A percentile compares a stretch with the other conserved stretches of the same genome.
Evolutionary conservation across 2,888 invertebrate species (phyloP).

Genomic region (Lasius platythorax): DNA sequence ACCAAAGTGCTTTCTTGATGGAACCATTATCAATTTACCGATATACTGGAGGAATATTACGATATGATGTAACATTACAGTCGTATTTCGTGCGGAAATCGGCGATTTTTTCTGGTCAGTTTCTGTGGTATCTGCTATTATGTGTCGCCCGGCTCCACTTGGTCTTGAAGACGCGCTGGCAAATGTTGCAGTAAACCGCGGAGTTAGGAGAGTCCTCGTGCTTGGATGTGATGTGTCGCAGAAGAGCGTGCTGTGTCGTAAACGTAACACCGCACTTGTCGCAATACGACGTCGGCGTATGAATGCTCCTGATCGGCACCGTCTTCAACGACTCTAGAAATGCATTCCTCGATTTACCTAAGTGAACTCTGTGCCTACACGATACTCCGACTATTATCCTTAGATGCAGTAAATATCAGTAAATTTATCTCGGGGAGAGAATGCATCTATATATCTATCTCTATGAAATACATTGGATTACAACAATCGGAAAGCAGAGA

Average conservation of each 20-base stretch:
- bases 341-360: slow-evolving; percentile 73
- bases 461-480: neutral
- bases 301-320: slow-evolving; percentile 64
- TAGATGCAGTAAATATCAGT: neutral
- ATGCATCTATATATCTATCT: neutral
- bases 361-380: neutral
- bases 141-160: slow-evolving; percentile 83
- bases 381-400: neutral
- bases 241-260: slow-evolving; percentile 79
- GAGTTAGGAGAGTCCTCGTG: slow-evolving; percentile 77
- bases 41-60: neutral
- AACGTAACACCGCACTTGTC: slow-evolving; percentile 77
- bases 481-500: neutral
- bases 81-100: neutral
- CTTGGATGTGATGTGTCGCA: slow-evolving; percentile 80
- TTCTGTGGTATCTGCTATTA: slow-evolving; percentile 81
- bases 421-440: neutral
- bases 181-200: slow-evolving; percentile 79
- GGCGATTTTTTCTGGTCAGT: slow-evolving; percentile 48
- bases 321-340: slow-evolving; percentile 74
- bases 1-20: neutral
- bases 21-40: neutral
- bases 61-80: neutral
- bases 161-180: slow-evolving; percentile 81
- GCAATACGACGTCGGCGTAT: slow-evolving; percentile 74